phyloP scores from a whole-genome alignment of 1,140 invertebrate genomes.

The Formica selysi region DNA sequence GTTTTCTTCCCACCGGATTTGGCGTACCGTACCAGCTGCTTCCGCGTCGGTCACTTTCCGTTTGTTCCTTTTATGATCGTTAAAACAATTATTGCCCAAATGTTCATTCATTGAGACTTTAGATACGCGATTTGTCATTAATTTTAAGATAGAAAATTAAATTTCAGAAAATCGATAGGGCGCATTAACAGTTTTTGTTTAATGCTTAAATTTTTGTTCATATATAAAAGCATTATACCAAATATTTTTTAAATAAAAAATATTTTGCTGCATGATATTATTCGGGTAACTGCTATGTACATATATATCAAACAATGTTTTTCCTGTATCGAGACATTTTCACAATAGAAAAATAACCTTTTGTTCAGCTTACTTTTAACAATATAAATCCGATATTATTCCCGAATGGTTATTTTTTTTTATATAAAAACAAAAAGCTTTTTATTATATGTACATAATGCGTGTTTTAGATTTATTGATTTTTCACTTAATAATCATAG shows the following conservation, averaged over 20 bases:
- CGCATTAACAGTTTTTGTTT: neutral
- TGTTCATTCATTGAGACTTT: slow-evolving; percentile 6
- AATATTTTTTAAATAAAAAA: neutral
- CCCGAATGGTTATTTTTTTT: neutral
- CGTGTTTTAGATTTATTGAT: neutral
- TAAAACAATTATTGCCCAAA: slow-evolving; percentile 44
- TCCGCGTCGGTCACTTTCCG: slow-evolving; percentile 42
- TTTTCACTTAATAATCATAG: neutral
- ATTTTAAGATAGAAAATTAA: too few species aligned
- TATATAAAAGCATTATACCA: neutral
- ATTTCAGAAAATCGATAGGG: neutral
- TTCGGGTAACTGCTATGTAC: neutral
- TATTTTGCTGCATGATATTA: neutral
- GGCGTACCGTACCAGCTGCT: slow-evolving; percentile 61
- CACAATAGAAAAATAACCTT: neutral
- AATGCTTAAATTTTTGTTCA: neutral
- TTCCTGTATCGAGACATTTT: neutral
- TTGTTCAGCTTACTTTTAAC: slow-evolving; percentile 3
- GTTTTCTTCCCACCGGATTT: slow-evolving; percentile 67
- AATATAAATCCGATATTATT: neutral
- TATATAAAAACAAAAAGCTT: neutral
- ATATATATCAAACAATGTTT: slow-evolving; percentile 8
- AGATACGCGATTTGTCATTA: neutral
- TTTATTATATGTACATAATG: neutral
- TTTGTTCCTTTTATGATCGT: slow-evolving; percentile 2